Base-by-base conservation (phyloP, 2,888 invertebrate genomes). In the Calephelis perditalis region DNA sequence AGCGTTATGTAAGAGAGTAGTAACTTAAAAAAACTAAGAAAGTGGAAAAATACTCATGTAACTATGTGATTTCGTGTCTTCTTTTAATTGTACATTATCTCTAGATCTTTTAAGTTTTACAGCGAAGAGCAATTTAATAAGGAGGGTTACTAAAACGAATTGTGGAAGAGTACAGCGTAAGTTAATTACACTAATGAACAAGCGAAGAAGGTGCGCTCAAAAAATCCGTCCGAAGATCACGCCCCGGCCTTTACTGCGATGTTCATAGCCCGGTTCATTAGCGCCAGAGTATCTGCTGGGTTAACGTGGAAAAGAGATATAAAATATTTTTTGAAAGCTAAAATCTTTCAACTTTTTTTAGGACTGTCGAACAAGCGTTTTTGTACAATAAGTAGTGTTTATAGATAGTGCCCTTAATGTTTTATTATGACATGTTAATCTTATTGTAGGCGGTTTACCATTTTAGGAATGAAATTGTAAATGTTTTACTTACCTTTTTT, bases 181-280 rank as follows among this genome's bases (percentile, higher is more conserved):
- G 87, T 88, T 87, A 88, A 88, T 88, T 88, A 86, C 84, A 84
- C 87, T 88, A 88, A 88, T 87, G 88, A 88, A 88, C 86, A 84
- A 84, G 85, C 78, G 82, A 84, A 78, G 77, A 77, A 86, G 86
- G 86, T 87, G 79, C 81, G 81, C 86, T 85, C 77, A 84, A 88
- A 86, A 88, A 88, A 84, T 81, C 78, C 81, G 74, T 81, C 84
- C 86, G 81, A 81, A 86, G 86, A 87, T 87, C 88, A 86, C 86
- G 87, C 82, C 82, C 80, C 82, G 82, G 86, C 84, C 86, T 86
- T 88, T 86, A 86, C 82, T 85, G 81, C 82, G 81, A 84, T 86
- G 87, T 86, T 87, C 86, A 86, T 84, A 78, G 81, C 81, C 80
- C 81, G 87, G 81, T 87, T 88, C 88, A 87, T 88, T 88, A 88